Conservation (phyloP, 2,888 invertebrate species). For the Dicyrtoma fusca region DNA sequence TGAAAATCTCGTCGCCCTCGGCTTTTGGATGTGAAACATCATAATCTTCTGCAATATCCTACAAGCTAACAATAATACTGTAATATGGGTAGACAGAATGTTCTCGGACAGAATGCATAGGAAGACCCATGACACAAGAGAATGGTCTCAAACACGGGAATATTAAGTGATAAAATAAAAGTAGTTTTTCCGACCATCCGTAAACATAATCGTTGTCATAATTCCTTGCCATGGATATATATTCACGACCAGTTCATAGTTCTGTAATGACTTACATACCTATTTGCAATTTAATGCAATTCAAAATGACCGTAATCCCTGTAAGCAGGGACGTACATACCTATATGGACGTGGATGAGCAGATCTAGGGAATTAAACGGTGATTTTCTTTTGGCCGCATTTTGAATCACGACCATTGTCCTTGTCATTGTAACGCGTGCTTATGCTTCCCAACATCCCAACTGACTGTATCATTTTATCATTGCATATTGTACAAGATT, state of each 20-base stretch:
- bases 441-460: not conserved
- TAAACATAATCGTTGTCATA: not conserved
- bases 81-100: not conserved
- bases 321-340: no score
- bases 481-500: not conserved
- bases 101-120: conserved; percentile 2
- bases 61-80: not conserved
- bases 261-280: no score
- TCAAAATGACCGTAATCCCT: no score
- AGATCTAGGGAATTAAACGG: no score
- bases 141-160: not conserved
- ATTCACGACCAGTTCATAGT: no score
- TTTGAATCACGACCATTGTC: no score
- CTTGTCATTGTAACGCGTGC: no score
- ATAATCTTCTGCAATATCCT: no score
- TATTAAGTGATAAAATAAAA: conserved; percentile 33
- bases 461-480: not conserved
- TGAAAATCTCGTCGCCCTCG: not conserved
- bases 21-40: not conserved
- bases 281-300: no score
- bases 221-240: no score
- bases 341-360: no score
- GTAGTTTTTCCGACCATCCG: conserved; percentile 28
- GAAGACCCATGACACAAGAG: not conserved
- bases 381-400: no score